Evolutionary conservation across 1,140 invertebrate species (phyloP).

Genomic region (Charaxes varanes): DNA sequence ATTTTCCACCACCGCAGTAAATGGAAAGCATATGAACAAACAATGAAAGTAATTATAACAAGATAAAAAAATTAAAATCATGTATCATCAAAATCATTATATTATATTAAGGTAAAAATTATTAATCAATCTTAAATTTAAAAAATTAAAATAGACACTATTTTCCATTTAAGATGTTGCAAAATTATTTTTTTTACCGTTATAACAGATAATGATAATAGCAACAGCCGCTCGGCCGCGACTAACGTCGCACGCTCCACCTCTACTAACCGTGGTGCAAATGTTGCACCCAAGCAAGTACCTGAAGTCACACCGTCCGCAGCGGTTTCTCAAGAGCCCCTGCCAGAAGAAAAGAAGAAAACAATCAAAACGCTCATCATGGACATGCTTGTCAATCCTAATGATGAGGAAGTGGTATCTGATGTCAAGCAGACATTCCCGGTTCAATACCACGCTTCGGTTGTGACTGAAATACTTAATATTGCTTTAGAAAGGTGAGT

Average conservation of each 20-base stretch:
- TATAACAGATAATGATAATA: conserved; percentile 28
- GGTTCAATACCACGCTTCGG: conserved; percentile 40
- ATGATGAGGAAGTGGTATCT: conserved; percentile 35
- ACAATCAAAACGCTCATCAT: conserved; percentile 41
- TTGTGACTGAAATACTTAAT: conserved; percentile 54
- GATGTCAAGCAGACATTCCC: conserved; percentile 40
- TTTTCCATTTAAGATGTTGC: too few relatives aligned
- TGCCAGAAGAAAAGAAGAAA: conserved; percentile 40
- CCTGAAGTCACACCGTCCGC: conserved; percentile 13
- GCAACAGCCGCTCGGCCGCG: conserved; percentile 33
- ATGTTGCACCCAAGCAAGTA: conserved; percentile 10
- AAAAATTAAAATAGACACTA: too few relatives aligned
- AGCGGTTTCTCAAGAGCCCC: conserved; percentile 29
- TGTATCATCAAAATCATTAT: too few relatives aligned
- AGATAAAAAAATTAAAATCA: too few relatives aligned
- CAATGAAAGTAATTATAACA: too few relatives aligned
- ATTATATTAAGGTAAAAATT: too few relatives aligned
- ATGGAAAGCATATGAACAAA: too few relatives aligned
- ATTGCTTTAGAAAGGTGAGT: conserved; percentile 50
- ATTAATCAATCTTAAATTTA: too few relatives aligned
- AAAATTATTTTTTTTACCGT: too few relatives aligned
- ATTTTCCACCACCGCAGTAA: too few relatives aligned
- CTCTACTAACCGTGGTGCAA: conserved; percentile 33
- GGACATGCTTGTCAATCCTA: conserved; percentile 36
- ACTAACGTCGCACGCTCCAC: conserved; percentile 37